These are phyloP conservation scores for Phorcus lineatus DNA, from an alignment of 2,888 invertebrate species.

Conservation along the genomic window DNA sequence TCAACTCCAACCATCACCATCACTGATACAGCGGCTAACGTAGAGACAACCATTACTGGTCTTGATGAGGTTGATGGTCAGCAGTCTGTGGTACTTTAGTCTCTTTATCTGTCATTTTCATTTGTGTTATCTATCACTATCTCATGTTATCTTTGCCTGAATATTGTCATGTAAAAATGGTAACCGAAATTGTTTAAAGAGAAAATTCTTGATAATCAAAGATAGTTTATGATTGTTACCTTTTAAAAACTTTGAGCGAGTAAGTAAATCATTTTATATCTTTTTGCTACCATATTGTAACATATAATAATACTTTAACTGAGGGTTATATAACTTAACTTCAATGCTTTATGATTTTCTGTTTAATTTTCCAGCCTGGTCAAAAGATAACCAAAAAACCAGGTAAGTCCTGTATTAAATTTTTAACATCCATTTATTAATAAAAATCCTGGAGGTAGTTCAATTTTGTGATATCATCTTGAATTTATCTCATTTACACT, in stretches of 20 bases:
- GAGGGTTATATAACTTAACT: not conserved
- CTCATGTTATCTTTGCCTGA: no score
- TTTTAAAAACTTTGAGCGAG: no score
- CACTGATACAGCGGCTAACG: not conserved
- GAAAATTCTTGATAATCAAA: not conserved
- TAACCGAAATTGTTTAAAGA: not conserved
- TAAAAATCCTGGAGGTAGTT: no score
- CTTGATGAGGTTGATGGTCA: no score
- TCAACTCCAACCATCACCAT: conserved; percentile 3
- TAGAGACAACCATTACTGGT: no score
- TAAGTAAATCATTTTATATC: not conserved
- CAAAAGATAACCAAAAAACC: conserved; percentile 59
- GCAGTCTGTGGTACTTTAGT: no score
- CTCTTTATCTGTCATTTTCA: no score
- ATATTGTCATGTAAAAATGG: not conserved
- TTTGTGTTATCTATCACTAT: no score
- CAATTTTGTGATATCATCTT: no score
- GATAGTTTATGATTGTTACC: no score
- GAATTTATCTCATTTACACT: no score
- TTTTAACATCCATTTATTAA: not conserved
- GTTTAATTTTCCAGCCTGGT: conserved; percentile 45
- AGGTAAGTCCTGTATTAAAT: conserved; percentile 40
- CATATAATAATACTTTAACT: not conserved
- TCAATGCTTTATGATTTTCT: not conserved
- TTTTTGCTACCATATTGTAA: not conserved